Evolutionary conservation across 1,140 invertebrate genomes (phyloP).

Genomic region (Coenobita brevimanus): DNA sequence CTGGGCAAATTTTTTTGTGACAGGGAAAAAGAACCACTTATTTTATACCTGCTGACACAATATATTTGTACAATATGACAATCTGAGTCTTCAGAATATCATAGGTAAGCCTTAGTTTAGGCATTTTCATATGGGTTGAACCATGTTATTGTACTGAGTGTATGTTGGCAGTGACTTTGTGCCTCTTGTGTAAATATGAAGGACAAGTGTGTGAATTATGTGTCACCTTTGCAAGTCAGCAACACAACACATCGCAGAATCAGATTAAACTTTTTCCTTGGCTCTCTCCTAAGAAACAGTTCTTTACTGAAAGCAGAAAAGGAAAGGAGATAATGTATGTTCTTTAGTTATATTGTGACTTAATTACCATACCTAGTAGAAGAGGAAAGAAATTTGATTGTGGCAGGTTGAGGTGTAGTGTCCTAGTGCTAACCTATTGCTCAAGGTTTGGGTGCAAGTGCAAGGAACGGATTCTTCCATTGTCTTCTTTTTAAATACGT

Average conservation of each 20-base stretch:
- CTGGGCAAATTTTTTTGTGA: too few species aligned
- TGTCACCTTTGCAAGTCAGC: not conserved
- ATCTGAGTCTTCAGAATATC: slow-evolving; percentile 31
- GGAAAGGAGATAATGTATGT: too few species aligned
- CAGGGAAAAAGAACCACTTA: not conserved
- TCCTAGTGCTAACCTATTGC: slow-evolving; percentile 48
- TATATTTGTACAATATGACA: slow-evolving; percentile 31
- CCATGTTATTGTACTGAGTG: slow-evolving; percentile 16
- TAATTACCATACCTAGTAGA: not conserved
- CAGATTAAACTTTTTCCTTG: too few species aligned
- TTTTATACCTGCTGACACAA: slow-evolving; percentile 16
- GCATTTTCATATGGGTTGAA: slow-evolving; percentile 10
- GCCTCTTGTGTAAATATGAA: not conserved
- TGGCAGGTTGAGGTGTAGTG: not conserved
- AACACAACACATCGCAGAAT: too few species aligned
- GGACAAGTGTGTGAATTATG: not conserved
- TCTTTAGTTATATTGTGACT: too few species aligned
- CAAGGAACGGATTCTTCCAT: slow-evolving; percentile 55
- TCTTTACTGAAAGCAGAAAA: too few species aligned
- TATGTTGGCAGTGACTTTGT: slow-evolving; percentile 2
- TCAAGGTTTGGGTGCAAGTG: slow-evolving; percentile 61
- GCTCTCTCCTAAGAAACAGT: too few species aligned
- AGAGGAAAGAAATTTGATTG: not conserved
- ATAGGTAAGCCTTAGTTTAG: slow-evolving; percentile 22
- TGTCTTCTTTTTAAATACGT: slow-evolving; percentile 41